Base-by-base conservation (phyloP, 2,888 invertebrate genomes). In the Aphodius granarius region DNA sequence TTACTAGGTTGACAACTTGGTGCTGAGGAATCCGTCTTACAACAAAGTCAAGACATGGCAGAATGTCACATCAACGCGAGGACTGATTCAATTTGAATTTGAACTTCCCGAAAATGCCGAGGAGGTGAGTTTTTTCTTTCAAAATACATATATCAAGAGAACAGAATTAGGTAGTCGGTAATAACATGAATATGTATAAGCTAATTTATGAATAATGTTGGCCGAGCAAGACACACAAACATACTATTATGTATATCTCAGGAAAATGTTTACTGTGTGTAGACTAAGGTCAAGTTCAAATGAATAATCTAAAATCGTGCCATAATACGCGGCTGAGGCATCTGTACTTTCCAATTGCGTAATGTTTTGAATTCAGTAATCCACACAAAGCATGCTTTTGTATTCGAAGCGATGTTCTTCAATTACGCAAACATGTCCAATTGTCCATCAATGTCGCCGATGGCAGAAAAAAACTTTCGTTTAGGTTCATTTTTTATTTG, bases 21-120 rank as follows among this genome's bases (percentile, higher is more conserved):
- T 43, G 43, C 43, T 43, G 3, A 43, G 43, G 43, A 43, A 43
- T 43, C 93, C 94, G 0, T 86, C 89, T 0, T 91, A 91, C 0
- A 88, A 91, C 0, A 89, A 91, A 4, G 91, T 92, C 0, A 89
- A 90, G 0, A 90, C 92, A 79, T 94, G 94, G 94, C 86, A 86
- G 20, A 89, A 89, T 71, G 86, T 91, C 2, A 89, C 89, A 65
- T 90, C 91, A 0, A 87, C 91, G 76, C 87, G 90, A 19, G 94
- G 94, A 2, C 85, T 94, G 72, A 89, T 89, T 0, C 92, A 92
- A 74, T 77, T 87, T 18, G 86, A 86, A 77, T 83, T 86, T 78
- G 83, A 84, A 75, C 76, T 86, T 76, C 80, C 85, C 3, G 79
- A 81, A 23, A 86, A 86, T 78, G 81, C 86, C 13, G 78, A 85